Evolutionary conservation across 2,113 vertebrate genomes (phyloP).

Genomic region (Rynchops niger): DNA sequence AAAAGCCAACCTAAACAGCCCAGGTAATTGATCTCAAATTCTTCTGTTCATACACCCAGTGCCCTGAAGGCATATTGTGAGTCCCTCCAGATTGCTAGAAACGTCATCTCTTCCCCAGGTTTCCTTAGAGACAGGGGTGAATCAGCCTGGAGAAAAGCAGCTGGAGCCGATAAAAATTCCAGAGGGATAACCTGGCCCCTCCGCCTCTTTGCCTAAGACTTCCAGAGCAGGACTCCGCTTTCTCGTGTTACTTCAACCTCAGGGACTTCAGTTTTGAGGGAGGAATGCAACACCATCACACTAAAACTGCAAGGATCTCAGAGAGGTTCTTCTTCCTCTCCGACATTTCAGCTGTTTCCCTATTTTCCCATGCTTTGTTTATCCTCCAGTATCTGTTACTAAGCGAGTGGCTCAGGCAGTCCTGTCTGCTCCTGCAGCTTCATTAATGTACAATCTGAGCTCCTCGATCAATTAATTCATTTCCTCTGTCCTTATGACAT

Average conservation of each 20-base stretch:
- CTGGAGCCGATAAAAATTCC: constrained; percentile 51
- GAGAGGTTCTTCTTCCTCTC: neutral
- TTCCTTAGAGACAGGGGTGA: neutral
- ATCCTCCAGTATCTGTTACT: neutral
- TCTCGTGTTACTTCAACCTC: neutral
- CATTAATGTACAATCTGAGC: neutral
- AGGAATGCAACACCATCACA: neutral
- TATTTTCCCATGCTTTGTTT: neutral
- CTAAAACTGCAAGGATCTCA: neutral
- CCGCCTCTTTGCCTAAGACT: neutral
- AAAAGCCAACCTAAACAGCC: constrained; percentile 6
- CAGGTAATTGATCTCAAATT: constrained; percentile 32
- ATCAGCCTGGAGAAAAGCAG: constrained; percentile 50
- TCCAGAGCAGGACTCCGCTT: neutral
- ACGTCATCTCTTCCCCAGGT: neutral
- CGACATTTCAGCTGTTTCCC: neutral
- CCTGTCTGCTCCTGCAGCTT: neutral
- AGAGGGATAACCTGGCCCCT: constrained; percentile 45
- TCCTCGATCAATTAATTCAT: neutral
- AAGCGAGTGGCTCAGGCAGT: neutral
- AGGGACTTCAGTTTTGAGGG: neutral
- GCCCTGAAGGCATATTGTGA: neutral
- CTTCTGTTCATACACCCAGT: constrained; percentile 17
- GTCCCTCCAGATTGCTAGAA: neutral
- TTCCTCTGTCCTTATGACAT: neutral